phyloP scores from a whole-genome alignment of 2,113 vertebrate genomes.

The Cervus canadensis region DNA sequence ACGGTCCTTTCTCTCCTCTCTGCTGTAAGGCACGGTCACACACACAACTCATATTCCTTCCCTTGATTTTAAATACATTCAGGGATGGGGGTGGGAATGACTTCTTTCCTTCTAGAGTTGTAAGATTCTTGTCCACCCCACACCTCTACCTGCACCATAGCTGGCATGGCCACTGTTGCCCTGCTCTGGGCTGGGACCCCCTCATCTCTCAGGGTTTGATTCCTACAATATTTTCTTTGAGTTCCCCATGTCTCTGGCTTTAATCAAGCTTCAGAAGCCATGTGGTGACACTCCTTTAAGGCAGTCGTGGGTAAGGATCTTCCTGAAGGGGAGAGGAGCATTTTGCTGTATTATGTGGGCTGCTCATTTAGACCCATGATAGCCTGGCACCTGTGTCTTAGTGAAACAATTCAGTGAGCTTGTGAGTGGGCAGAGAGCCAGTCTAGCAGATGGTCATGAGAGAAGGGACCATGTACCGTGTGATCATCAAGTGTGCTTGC shows the following conservation, averaged over 20 bases:
- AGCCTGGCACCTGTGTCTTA: conserved; percentile 72
- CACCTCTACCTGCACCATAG: not conserved
- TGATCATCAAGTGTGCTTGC: conserved; percentile 68
- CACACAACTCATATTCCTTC: not conserved
- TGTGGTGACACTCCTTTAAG: not conserved
- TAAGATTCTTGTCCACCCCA: not conserved
- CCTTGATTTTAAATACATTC: not conserved
- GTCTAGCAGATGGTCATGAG: conserved; percentile 76
- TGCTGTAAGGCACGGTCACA: not conserved
- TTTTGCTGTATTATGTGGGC: not conserved
- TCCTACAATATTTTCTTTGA: not conserved
- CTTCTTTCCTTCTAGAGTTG: not conserved
- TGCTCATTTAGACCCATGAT: conserved; percentile 59
- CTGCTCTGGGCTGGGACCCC: not conserved
- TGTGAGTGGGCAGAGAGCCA: conserved; percentile 76
- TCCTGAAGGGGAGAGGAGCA: not conserved
- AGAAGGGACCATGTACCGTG: conserved; percentile 59
- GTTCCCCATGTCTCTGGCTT: not conserved
- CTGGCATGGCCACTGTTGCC: not conserved
- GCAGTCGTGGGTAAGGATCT: not conserved
- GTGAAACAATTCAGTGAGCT: conserved; percentile 65
- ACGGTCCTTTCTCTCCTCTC: not conserved
- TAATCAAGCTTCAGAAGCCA: conserved; percentile 56
- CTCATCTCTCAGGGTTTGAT: not conserved
- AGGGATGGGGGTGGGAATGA: not conserved